Evolutionary conservation across 2,888 invertebrate genomes (phyloP).

Genomic region (Plutella xylostella): DNA sequence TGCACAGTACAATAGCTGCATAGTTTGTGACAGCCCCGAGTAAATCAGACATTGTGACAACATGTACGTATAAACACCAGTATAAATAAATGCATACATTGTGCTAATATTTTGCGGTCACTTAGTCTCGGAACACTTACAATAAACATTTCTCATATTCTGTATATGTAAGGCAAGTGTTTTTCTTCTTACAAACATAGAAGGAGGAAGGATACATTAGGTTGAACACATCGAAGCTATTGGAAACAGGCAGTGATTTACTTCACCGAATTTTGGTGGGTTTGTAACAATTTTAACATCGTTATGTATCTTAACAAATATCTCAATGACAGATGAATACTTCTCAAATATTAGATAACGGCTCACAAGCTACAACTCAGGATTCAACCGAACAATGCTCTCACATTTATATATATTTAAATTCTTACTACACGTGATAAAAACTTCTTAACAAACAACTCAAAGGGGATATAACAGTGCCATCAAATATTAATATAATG

Average conservation of each 20-base stretch:
- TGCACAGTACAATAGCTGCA: too few relatives aligned
- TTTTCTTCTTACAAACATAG: slow-evolving; percentile 19
- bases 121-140: neutral
- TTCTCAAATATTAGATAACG: slow-evolving; percentile 34
- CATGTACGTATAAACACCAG: neutral
- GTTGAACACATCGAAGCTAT: slow-evolving; percentile 33
- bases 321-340: slow-evolving; percentile 28
- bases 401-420: slow-evolving; percentile 52
- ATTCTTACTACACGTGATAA: slow-evolving; percentile 60
- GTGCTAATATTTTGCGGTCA: slow-evolving; percentile 17
- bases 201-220: too few relatives aligned
- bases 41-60: slow-evolving; percentile 4
- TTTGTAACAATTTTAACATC: slow-evolving; percentile 34
- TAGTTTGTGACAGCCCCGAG: too few relatives aligned
- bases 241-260: slow-evolving; percentile 48
- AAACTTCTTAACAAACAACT: slow-evolving; percentile 67
- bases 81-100: slow-evolving; percentile 21
- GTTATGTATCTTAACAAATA: slow-evolving; percentile 39
- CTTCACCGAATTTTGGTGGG: slow-evolving; percentile 32
- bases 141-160: slow-evolving; percentile 10
- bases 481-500: slow-evolving; percentile 56
- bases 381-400: slow-evolving; percentile 58
- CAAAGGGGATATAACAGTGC: slow-evolving; percentile 65
- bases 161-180: slow-evolving; percentile 43
- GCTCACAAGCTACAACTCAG: slow-evolving; percentile 54